A percentile compares a stretch with the other conserved stretches of the same genome.
phyloP scores from a whole-genome alignment of 2,888 invertebrate genomes.

The Stenolophus ochropezus region DNA sequence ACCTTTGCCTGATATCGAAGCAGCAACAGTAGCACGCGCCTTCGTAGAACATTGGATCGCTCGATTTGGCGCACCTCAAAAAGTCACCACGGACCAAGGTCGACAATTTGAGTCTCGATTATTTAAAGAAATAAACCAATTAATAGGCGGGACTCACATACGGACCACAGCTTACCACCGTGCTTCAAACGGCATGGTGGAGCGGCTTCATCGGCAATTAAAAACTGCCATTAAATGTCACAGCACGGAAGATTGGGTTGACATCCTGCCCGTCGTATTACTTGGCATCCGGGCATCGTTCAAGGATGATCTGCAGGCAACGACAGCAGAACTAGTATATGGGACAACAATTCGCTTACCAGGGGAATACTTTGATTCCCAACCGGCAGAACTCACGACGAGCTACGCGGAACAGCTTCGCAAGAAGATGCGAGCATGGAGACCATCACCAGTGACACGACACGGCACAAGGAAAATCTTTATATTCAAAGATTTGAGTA shows the following conservation, averaged over 20 bases:
- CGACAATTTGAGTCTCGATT: too few relatives aligned
- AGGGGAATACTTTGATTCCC: constrained; percentile 62
- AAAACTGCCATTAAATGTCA: constrained; percentile 69
- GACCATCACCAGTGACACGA: background rate
- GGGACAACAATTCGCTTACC: constrained; percentile 65
- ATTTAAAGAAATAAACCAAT: background rate
- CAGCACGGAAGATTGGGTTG: constrained; percentile 63
- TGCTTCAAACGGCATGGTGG: constrained; percentile 70
- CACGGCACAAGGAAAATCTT: background rate
- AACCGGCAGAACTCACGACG: background rate
- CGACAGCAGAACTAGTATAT: constrained; percentile 66
- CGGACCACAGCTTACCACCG: constrained; percentile 69
- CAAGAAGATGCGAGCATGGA: background rate
- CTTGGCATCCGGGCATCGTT: constrained; percentile 65
- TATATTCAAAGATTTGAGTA: background rate
- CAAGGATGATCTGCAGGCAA: constrained; percentile 66
- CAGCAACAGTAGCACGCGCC: too few relatives aligned
- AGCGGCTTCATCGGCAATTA: constrained; percentile 70
- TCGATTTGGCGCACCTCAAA: too few relatives aligned
- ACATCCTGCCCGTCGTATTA: constrained; percentile 66
- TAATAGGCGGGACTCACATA: constrained; percentile 25
- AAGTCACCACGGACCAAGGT: too few relatives aligned
- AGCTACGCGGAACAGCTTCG: background rate
- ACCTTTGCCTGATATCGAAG: background rate
- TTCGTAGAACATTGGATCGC: too few relatives aligned